A percentile compares a stretch with the other conserved stretches of the same genome.
These are phyloP conservation scores for Sandelia bainsii DNA, from an alignment of 2,797 vertebrate species.

Conservation along the genomic window DNA sequence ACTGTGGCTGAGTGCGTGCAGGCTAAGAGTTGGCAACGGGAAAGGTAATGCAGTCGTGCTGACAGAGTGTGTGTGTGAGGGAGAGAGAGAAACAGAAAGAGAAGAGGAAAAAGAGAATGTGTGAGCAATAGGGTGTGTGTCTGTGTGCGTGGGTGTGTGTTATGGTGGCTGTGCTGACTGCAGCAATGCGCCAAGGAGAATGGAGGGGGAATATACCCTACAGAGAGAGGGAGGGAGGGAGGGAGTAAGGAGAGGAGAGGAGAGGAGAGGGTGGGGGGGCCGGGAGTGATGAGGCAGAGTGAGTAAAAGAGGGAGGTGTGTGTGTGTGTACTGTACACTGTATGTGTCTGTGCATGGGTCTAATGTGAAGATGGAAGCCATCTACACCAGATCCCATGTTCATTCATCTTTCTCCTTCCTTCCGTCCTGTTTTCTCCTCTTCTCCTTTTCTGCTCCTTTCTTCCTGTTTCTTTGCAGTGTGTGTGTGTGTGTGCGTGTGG, in stretches of 20 bases:
- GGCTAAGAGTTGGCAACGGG: constrained; percentile 61
- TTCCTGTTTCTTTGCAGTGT: constrained; percentile 5
- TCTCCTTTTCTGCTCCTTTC: constrained; percentile 29
- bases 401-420: constrained; percentile 74
- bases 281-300: constrained; percentile 57
- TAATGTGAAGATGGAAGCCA: constrained; percentile 65
- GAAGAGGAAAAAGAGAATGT: constrained; percentile 39
- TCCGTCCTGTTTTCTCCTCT: constrained; percentile 35
- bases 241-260: constrained; percentile 8
- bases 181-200: constrained; percentile 87
- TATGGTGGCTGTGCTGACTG: constrained; percentile 79
- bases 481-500: neutral
- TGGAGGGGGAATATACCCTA: constrained; percentile 83
- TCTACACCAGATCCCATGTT: constrained; percentile 71
- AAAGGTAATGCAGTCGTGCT: constrained; percentile 80
- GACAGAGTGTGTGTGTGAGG: constrained; percentile 43
- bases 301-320: constrained; percentile 48
- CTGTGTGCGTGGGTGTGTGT: constrained; percentile 62
- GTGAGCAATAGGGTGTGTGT: constrained; percentile 46
- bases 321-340: constrained; percentile 14
- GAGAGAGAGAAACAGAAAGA: constrained; percentile 6
- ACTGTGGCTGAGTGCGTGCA: constrained; percentile 41
- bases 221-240: constrained; percentile 67
- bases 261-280: constrained; percentile 29
- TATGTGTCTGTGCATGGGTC: constrained; percentile 36